Percentiles rank a stretch among this genome's conserved stretches.
These are phyloP conservation scores for Sipha flava DNA, from an alignment of 1,140 invertebrate genomes.

Conservation along the genomic window DNA sequence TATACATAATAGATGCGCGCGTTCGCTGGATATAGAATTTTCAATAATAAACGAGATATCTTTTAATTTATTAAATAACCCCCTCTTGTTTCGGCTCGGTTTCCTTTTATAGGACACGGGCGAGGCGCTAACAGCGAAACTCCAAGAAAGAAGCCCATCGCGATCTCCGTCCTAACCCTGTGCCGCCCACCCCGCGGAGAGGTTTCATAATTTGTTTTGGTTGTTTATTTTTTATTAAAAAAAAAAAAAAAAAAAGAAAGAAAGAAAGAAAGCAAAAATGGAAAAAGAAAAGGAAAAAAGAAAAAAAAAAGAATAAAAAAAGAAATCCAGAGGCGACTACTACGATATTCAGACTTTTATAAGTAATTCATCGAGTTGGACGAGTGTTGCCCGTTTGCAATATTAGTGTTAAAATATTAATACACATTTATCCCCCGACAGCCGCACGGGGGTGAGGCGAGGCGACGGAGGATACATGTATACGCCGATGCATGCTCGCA, in stretches of 20 bases:
- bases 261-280: neutral
- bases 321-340: conserved; percentile 24
- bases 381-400: conserved; percentile 29
- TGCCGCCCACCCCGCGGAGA: neutral
- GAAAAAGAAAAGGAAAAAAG: neutral
- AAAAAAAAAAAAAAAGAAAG: neutral
- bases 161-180: neutral
- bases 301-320: neutral
- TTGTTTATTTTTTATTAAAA: conserved; percentile 29
- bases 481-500: neutral
- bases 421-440: conserved; percentile 14
- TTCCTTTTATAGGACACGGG: neutral
- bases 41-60: conserved; percentile 35
- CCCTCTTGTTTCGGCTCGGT: conserved; percentile 9
- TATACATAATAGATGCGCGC: conserved; percentile 23
- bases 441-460: neutral
- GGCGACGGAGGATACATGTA: neutral
- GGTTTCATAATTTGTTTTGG: conserved; percentile 29
- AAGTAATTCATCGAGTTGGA: conserved; percentile 26
- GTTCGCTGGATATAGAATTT: conserved; percentile 35
- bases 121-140: conserved; percentile 15
- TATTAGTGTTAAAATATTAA: conserved; percentile 33
- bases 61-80: conserved; percentile 36
- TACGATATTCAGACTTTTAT: conserved; percentile 28
- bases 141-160: conserved; percentile 3